Percentiles rank a stretch among this genome's conserved stretches.
These are phyloP conservation scores for Argentina silus DNA, from an alignment of 2,797 vertebrate genomes.

Conservation along the genomic window DNA sequence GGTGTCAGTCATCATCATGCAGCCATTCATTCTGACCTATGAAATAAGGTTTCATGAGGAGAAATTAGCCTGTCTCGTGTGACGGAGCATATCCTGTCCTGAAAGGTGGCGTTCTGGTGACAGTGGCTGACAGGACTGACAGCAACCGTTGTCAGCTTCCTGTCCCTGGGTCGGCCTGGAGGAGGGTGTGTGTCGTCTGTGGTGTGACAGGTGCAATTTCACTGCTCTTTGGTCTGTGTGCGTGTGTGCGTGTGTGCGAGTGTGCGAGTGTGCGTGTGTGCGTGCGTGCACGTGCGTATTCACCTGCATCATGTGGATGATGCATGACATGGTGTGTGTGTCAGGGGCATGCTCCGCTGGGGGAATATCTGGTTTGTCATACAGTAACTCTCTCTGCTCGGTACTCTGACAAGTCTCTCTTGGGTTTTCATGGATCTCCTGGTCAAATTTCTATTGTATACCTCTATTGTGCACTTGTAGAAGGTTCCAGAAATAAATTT, in stretches of 20 bases:
- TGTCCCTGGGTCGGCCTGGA: slow-evolving; percentile 15
- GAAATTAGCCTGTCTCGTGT: slow-evolving; percentile 8
- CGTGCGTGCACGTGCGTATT: background rate
- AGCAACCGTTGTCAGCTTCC: slow-evolving; percentile 27
- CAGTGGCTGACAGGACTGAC: slow-evolving; percentile 33
- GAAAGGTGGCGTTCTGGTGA: slow-evolving; percentile 14
- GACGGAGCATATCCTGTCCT: slow-evolving; percentile 7
- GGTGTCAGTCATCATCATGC: background rate
- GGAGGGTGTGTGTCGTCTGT: slow-evolving; percentile 10
- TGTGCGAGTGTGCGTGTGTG: slow-evolving; percentile 8
- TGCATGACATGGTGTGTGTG: slow-evolving; percentile 43
- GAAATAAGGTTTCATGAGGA: background rate
- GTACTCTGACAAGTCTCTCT: background rate
- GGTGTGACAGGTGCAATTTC: slow-evolving; percentile 38
- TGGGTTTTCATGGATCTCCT: slow-evolving; percentile 16
- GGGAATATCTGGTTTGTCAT: background rate
- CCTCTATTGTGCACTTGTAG: background rate
- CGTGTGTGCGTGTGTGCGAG: background rate
- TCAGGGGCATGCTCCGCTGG: slow-evolving; percentile 4
- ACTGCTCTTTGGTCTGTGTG: slow-evolving; percentile 12
- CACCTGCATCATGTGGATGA: slow-evolving; percentile 4
- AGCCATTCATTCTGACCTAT: background rate
- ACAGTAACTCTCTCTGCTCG: background rate
- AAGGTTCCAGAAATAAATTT: background rate
- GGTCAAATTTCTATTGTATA: background rate